Conservation (phyloP, 1,140 invertebrate species). For the Apis mellifera region DNA sequence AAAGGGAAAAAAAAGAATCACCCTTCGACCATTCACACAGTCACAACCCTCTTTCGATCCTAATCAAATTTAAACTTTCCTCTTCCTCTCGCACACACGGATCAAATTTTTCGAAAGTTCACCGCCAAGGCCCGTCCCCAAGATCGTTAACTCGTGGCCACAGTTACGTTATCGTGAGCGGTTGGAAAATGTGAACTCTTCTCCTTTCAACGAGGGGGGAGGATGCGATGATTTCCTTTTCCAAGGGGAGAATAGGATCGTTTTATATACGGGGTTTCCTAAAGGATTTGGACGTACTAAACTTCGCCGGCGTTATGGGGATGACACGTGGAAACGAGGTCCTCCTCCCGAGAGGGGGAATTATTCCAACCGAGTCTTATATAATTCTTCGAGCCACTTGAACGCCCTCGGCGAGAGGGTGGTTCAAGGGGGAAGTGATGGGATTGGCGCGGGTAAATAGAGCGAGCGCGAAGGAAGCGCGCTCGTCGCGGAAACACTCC, state of each 20-base stretch:
- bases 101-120: slow-evolving; percentile 4
- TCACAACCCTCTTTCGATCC: background rate
- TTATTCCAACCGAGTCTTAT: slow-evolving; percentile 24
- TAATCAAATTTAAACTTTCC: slow-evolving; percentile 11
- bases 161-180: too few species aligned
- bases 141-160: too few species aligned
- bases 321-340: slow-evolving; percentile 40
- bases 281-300: slow-evolving; percentile 43
- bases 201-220: too few species aligned
- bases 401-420: background rate
- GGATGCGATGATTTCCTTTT: too few species aligned
- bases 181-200: too few species aligned
- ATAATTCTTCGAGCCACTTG: slow-evolving; percentile 32
- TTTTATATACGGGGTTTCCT: slow-evolving; percentile 39
- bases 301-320: slow-evolving; percentile 35
- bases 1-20: background rate
- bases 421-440: background rate
- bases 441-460: slow-evolving; percentile 17
- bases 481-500: background rate
- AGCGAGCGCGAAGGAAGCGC: background rate
- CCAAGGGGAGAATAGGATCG: background rate
- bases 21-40: background rate
- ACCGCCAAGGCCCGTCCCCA: background rate
- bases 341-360: background rate
- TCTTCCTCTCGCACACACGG: too few species aligned